Base-by-base conservation (phyloP, 2,797 vertebrate species). In the Apogon hyalosoma region DNA sequence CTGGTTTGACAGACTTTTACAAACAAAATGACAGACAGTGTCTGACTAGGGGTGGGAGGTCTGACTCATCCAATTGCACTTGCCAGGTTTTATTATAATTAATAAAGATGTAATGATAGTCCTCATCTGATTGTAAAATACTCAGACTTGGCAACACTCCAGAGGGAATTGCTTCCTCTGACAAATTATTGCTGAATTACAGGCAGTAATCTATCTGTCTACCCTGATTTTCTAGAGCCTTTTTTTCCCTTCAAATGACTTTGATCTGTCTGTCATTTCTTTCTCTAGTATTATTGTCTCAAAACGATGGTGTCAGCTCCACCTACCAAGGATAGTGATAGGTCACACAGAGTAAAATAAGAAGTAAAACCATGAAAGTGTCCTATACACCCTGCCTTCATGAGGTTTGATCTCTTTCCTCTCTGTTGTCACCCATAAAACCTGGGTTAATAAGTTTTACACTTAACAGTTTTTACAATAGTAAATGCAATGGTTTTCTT, bases 31-130 rank as follows among this genome's bases (percentile, higher is more conserved):
- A 49, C 1, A 40, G 67, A 16, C 12, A 59, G 71, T 60, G 56
- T 69, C 42, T 75, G 49, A 10, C 12, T 61, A 59, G 15, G 38
- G 58, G 69, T 63, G 85, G 43, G 83, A 70, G 79, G 81, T 88
- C 82, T 88, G 89, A 86, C 69, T 89, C 83, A 83, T 63, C 31
- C 63, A 36, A 70, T 79, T 70, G 55, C 38, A 48, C 63, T 59
- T 81, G 84, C 50, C 82, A 85, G 69, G 51, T 75, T 78, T 76
- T 48, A 84, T 84, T 79, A 56, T 64, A 69, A 67, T 83, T 79
- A 88, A 79, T 88, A 77, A 79, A 85, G 86, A 86, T 82, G 45
- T 79, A 81, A 85, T 86, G 76, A 90, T 82, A 82, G 81, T 42
- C 36, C 69, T 78, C 28, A 49, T 75, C 56, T 21, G 62, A 85